phyloP scores from a whole-genome alignment of 2,797 vertebrate genomes.

The Pseudochaenichthys georgianus region DNA sequence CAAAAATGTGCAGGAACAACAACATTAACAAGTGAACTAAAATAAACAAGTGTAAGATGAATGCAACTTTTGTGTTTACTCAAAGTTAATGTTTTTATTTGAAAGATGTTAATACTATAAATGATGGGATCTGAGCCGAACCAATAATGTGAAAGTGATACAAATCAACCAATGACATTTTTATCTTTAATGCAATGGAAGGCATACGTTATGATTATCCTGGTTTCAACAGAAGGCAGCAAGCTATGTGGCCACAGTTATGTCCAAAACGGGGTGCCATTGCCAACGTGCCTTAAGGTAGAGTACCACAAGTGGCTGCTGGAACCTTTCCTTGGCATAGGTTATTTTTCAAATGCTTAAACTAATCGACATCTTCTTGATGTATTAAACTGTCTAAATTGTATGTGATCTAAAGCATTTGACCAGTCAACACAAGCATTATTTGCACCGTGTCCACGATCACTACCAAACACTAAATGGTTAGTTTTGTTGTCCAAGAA shows the following conservation, averaged over 20 bases:
- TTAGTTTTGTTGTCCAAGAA: not conserved
- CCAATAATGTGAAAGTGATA: not conserved
- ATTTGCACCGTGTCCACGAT: not conserved
- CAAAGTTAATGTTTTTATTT: not conserved
- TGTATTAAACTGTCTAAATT: not conserved
- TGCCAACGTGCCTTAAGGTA: conserved; percentile 52
- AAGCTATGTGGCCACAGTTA: conserved; percentile 29
- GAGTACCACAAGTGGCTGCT: conserved; percentile 12
- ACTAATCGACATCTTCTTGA: not conserved
- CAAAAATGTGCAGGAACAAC: conserved; percentile 2
- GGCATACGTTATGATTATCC: conserved; percentile 24
- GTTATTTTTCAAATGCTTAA: conserved; percentile 3
- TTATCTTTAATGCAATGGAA: conserved; percentile 29
- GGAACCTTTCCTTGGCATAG: conserved; percentile 4
- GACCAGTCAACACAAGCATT: not conserved
- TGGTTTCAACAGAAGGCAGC: conserved; percentile 47
- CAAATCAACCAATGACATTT: not conserved
- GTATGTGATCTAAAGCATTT: not conserved
- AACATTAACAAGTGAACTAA: not conserved
- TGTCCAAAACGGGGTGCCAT: conserved; percentile 7
- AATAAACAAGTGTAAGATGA: not conserved
- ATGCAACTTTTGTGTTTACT: not conserved
- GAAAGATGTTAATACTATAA: not conserved
- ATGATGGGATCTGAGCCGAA: not conserved
- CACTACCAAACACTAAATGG: not conserved